Conservation (phyloP, 1,140 invertebrate species). For the Tenebrio molitor region DNA sequence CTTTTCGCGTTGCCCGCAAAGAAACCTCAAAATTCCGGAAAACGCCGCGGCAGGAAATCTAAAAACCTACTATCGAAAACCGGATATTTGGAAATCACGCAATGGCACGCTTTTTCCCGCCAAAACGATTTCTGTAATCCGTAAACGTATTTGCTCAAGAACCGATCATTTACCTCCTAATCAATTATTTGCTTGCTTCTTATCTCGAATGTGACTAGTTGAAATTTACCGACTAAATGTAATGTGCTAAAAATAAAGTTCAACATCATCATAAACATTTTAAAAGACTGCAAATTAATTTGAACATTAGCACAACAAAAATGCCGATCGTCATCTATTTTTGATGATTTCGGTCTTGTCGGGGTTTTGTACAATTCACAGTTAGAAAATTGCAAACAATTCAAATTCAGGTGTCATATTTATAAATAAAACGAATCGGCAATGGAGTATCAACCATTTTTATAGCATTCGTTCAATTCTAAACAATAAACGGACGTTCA, state of each 20-base stretch:
- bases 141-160: no score
- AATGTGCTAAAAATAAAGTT: constrained; percentile 27
- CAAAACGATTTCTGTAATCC: no score
- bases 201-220: background rate
- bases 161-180: no score
- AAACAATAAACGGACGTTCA: constrained; percentile 31
- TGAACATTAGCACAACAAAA: constrained; percentile 3
- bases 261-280: constrained; percentile 12
- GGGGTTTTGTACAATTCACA: background rate
- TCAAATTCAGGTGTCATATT: background rate
- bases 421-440: constrained; percentile 29
- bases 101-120: background rate
- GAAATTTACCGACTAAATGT: constrained; percentile 18
- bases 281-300: background rate
- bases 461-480: constrained; percentile 15
- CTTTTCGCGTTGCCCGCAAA: background rate
- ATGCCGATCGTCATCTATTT: background rate
- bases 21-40: background rate
- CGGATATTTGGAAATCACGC: background rate
- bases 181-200: no score
- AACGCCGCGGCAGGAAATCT: background rate
- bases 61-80: constrained; percentile 5
- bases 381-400: background rate
- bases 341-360: background rate
- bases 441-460: constrained; percentile 23